Evolutionary conservation across 2,113 vertebrate genomes (phyloP).

Genomic region (Phasianus colchicus): DNA sequence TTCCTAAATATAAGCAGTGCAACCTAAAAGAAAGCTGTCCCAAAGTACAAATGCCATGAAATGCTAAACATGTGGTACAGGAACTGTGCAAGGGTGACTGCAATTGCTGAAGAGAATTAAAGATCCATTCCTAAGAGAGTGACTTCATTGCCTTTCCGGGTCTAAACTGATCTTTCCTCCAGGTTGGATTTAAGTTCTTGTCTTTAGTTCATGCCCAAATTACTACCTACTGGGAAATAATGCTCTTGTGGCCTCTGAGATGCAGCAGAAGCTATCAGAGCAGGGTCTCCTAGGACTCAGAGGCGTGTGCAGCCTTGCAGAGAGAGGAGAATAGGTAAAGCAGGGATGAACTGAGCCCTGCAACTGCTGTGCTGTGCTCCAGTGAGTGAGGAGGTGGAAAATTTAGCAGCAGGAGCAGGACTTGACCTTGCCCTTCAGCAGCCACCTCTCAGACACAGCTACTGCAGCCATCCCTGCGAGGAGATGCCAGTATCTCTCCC

Average conservation of each 20-base stretch:
- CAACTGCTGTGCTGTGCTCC: neutral
- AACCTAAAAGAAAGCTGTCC: neutral
- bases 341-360: neutral
- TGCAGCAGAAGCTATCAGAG: neutral
- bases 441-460: neutral
- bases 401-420: neutral
- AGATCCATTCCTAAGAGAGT: neutral
- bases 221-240: neutral
- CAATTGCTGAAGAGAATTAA: fast-evolving
- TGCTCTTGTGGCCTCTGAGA: neutral
- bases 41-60: neutral
- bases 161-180: neutral
- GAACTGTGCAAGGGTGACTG: neutral
- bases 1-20: neutral
- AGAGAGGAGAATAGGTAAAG: neutral
- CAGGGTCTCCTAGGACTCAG: neutral
- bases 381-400: neutral
- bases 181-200: neutral
- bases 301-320: fast-evolving
- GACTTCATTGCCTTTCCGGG: fast-evolving
- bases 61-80: neutral
- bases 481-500: neutral
- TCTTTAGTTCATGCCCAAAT: neutral
- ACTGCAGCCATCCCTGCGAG: neutral
- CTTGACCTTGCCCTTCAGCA: neutral